phyloP scores from a whole-genome alignment of 2,888 invertebrate species.

The Ametastegia equiseti region DNA sequence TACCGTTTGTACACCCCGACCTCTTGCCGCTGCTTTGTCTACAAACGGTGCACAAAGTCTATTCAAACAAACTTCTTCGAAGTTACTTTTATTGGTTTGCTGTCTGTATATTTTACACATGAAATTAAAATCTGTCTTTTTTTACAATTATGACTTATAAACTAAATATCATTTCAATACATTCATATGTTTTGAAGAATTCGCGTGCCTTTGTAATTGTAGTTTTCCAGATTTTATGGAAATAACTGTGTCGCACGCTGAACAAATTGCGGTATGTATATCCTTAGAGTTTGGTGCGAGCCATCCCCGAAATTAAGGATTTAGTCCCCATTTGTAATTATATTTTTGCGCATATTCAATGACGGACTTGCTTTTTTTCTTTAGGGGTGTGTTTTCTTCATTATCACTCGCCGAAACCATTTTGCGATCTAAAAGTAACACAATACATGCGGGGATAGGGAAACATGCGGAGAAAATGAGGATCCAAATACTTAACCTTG shows the following conservation, averaged over 20 bases:
- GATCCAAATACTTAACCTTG: neutral
- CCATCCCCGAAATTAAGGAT: conserved; percentile 11
- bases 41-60: no score
- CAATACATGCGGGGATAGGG: neutral
- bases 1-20: no score
- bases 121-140: no score
- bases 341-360: neutral
- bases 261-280: neutral
- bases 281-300: conserved; percentile 3
- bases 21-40: no score
- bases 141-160: no score
- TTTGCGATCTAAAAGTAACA: neutral
- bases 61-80: no score
- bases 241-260: neutral
- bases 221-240: conserved; percentile 18
- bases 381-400: neutral
- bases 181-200: neutral
- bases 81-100: no score
- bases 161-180: no score
- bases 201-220: conserved; percentile 14
- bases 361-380: neutral
- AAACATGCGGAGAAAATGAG: neutral
- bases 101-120: no score
- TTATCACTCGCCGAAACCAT: conserved; percentile 2
- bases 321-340: neutral